Percentiles rank a stretch among this genome's conserved stretches.
These are phyloP conservation scores for Laspeyria flexula DNA, from an alignment of 2,888 invertebrate species.

Conservation along the genomic window DNA sequence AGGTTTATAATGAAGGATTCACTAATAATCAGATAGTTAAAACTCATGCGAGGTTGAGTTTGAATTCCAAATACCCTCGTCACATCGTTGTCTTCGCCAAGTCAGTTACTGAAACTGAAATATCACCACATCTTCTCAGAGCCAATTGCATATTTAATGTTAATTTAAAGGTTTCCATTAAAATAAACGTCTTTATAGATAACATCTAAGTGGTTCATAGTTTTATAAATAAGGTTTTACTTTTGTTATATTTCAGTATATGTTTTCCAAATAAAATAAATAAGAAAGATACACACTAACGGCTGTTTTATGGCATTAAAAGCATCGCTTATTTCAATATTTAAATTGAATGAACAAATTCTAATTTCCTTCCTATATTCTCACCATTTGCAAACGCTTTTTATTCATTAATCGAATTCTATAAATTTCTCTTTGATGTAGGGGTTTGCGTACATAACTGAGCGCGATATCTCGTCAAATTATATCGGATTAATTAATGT, in stretches of 20 bases:
- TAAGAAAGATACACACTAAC: constrained; percentile 15
- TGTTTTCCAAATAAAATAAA: too few species aligned
- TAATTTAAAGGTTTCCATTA: constrained; percentile 14
- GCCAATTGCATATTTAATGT: not conserved
- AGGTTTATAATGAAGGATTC: not conserved
- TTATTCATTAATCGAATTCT: constrained; percentile 32
- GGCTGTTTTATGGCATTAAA: constrained; percentile 18
- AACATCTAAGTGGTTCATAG: too few species aligned
- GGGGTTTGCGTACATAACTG: constrained; percentile 7
- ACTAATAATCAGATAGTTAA: constrained; percentile 13
- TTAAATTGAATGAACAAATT: constrained; percentile 39
- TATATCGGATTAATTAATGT: constrained; percentile 19
- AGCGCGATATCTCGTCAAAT: constrained; percentile 7
- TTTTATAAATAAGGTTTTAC: too few species aligned
- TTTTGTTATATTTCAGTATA: too few species aligned
- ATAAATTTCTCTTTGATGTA: constrained; percentile 27
- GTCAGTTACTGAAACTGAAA: constrained; percentile 53
- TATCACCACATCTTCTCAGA: constrained; percentile 16
- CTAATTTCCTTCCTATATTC: constrained; percentile 32
- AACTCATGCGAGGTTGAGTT: constrained; percentile 27
- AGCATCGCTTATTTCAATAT: constrained; percentile 33
- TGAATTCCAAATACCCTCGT: constrained; percentile 55
- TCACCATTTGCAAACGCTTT: constrained; percentile 23
- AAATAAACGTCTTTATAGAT: too few species aligned
- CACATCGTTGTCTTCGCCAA: constrained; percentile 37